A percentile compares a stretch with the other conserved stretches of the same genome.
Conservation (phyloP, 1,140 invertebrate genomes). For the Plodia interpunctella region DNA sequence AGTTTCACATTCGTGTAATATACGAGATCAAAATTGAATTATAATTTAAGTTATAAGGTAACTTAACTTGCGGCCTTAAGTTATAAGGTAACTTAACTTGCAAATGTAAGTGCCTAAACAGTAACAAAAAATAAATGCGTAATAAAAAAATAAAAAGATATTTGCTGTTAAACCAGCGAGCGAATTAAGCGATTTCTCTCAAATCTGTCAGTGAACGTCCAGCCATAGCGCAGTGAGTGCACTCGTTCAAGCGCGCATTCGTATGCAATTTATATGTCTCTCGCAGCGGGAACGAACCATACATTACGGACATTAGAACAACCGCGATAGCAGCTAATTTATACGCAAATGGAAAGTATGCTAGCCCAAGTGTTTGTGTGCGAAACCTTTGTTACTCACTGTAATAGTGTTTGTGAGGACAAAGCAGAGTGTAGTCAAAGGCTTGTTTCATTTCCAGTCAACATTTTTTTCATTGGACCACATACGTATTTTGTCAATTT, state of each 20-base stretch:
- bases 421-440: background rate
- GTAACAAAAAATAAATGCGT: too few relatives aligned
- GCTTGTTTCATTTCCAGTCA: background rate
- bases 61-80: too few relatives aligned
- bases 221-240: background rate
- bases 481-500: too few relatives aligned
- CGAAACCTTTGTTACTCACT: background rate
- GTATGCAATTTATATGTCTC: slow-evolving; percentile 50
- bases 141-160: too few relatives aligned
- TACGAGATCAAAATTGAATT: too few relatives aligned
- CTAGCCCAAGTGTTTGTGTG: background rate
- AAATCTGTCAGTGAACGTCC: background rate
- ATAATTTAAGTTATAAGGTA: too few relatives aligned
- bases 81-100: too few relatives aligned
- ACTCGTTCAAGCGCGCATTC: slow-evolving; percentile 12
- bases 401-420: background rate
- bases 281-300: slow-evolving; percentile 45
- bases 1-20: too few relatives aligned
- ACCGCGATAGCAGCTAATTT: slow-evolving; percentile 25
- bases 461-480: background rate
- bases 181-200: background rate
- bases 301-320: slow-evolving; percentile 46
- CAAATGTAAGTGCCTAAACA: too few relatives aligned
- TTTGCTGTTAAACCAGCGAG: background rate
- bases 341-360: background rate